phyloP scores from a whole-genome alignment of 2,113 vertebrate genomes.

The Plecotus auritus region DNA sequence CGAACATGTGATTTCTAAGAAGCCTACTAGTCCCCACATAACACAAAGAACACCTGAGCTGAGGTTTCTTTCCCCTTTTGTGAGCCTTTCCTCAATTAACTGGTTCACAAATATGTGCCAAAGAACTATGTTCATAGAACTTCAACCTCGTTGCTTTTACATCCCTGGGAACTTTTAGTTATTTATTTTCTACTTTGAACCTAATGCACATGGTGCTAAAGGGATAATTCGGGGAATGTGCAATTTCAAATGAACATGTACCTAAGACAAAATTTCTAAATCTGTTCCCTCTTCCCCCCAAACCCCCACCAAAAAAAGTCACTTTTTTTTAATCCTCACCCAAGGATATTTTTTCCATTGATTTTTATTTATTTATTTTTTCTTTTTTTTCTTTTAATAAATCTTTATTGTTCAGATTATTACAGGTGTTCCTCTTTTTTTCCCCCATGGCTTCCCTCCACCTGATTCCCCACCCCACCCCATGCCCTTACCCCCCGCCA shows the following conservation, averaged over 20 bases:
- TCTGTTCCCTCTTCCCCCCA: not conserved
- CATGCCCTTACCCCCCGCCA: too few relatives aligned
- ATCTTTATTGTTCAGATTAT: too few relatives aligned
- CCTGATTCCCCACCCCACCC: too few relatives aligned
- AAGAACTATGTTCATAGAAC: not conserved
- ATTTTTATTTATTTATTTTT: too few relatives aligned
- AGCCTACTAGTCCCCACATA: fast-evolving
- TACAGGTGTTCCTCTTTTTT: too few relatives aligned
- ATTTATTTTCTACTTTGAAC: not conserved
- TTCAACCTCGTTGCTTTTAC: not conserved
- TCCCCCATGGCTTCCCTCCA: too few relatives aligned
- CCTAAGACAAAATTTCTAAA: not conserved
- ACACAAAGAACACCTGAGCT: not conserved
- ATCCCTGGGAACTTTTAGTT: not conserved
- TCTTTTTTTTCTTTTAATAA: too few relatives aligned
- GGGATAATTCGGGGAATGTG: not conserved
- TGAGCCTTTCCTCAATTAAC: not conserved
- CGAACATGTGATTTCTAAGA: not conserved
- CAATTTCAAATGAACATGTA: not conserved
- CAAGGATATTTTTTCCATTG: too few relatives aligned
- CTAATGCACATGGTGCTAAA: not conserved
- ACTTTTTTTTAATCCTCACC: not conserved
- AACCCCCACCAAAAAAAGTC: not conserved
- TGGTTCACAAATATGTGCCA: not conserved
- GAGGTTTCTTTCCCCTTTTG: not conserved